Conservation (phyloP, 2,113 vertebrate genomes). For the Dasypus novemcinctus region DNA sequence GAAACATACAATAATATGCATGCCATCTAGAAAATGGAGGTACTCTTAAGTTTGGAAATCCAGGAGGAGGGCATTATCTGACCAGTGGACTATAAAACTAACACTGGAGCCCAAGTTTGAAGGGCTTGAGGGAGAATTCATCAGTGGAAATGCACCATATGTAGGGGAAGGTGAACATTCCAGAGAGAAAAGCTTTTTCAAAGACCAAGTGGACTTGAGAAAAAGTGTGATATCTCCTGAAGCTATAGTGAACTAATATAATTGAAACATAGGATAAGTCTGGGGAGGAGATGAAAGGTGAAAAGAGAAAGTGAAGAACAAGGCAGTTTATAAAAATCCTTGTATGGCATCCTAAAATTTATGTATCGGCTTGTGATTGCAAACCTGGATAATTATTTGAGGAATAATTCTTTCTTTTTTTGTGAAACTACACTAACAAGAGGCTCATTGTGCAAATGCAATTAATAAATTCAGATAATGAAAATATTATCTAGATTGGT, state of each 20-base stretch:
- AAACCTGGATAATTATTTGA: neutral
- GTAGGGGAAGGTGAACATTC: neutral
- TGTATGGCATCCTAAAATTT: neutral
- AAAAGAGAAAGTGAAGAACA: neutral
- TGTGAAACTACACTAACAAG: neutral
- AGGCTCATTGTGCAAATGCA: neutral
- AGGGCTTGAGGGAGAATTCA: neutral
- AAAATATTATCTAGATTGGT: no score
- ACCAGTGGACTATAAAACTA: neutral
- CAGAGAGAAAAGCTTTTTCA: neutral
- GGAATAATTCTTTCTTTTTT: neutral
- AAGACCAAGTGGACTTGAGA: neutral
- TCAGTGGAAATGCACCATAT: neutral
- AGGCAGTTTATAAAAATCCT: neutral
- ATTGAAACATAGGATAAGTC: neutral
- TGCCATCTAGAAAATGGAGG: neutral
- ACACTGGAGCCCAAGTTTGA: neutral
- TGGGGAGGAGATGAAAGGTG: neutral
- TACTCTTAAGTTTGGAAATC: neutral
- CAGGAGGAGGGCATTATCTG: neutral
- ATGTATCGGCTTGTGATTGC: neutral
- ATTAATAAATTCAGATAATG: neutral
- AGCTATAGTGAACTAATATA: neutral
- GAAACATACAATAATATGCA: accelerated
- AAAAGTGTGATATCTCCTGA: neutral